Conservation (phyloP, 2,113 vertebrate species). For the Otis tarda region DNA sequence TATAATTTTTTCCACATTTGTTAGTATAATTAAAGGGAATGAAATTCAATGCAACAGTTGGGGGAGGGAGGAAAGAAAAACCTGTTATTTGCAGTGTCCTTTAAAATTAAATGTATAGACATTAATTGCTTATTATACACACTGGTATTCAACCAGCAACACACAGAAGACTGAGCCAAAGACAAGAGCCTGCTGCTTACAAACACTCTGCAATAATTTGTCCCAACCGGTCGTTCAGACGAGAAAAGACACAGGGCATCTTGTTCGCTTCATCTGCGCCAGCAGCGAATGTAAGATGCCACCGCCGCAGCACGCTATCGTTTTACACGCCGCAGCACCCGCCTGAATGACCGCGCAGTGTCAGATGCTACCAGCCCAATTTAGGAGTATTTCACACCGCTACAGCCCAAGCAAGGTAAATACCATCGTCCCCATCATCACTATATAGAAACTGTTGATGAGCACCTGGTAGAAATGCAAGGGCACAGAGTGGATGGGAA, state of each 20-base stretch:
- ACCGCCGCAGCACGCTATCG: neutral
- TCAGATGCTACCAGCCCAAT: conserved; percentile 15
- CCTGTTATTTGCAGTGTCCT: conserved; percentile 61
- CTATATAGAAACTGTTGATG: neutral
- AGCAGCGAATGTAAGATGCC: neutral
- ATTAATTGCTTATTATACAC: conserved; percentile 59
- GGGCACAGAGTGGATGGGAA: neutral
- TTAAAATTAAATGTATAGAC: conserved; percentile 64
- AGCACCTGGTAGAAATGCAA: neutral
- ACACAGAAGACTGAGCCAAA: conserved; percentile 36
- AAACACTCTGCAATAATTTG: conserved; percentile 33
- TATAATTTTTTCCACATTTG: conserved; percentile 60
- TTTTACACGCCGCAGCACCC: conserved; percentile 19
- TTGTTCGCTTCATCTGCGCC: neutral
- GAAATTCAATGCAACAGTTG: conserved; percentile 66
- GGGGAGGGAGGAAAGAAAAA: conserved; percentile 59
- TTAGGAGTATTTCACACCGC: neutral
- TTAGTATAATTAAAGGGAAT: conserved; percentile 63
- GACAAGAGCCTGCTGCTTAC: conserved; percentile 13
- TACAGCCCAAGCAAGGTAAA: neutral
- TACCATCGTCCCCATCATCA: neutral
- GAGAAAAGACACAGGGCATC: conserved; percentile 12
- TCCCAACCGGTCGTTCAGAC: conserved; percentile 17
- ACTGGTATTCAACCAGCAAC: conserved; percentile 37
- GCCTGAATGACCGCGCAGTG: neutral